Conservation (phyloP, 2,888 invertebrate species). For the Amaurobius ferox region DNA sequence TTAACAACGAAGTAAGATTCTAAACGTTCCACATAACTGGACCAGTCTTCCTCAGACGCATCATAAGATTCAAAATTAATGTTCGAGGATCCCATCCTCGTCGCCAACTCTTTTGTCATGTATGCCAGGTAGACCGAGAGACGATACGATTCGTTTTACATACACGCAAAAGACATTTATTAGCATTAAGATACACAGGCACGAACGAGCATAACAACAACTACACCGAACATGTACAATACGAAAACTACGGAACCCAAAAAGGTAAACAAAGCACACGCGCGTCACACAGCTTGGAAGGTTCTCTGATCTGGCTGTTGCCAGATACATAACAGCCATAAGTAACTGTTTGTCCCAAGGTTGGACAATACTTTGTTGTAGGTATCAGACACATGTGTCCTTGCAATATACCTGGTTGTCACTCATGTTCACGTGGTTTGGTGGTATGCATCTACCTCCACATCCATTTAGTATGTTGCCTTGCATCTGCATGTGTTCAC, state of each 20-base stretch:
- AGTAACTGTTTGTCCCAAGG: no score
- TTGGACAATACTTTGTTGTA: no score
- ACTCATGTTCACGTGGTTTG: no score
- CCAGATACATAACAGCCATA: constrained; percentile 52
- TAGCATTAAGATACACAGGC: constrained; percentile 42
- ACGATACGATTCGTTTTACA: constrained; percentile 51
- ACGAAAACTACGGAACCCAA: no score
- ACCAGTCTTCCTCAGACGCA: constrained; percentile 47
- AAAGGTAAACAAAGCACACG: no score
- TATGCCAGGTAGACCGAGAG: constrained; percentile 50
- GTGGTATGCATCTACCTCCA: no score
- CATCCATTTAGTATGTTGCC: no score
- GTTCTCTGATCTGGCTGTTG: constrained; percentile 43
- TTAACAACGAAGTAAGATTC: constrained; percentile 49
- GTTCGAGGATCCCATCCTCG: constrained; percentile 41
- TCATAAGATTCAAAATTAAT: constrained; percentile 48
- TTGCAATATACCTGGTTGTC: no score
- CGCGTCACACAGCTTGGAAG: constrained; percentile 36
- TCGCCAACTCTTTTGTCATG: constrained; percentile 53
- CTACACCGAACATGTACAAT: constrained; percentile 41
- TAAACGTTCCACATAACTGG: constrained; percentile 47
- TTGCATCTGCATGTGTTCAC: no score
- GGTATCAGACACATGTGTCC: no score
- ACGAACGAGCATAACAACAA: constrained; percentile 43
- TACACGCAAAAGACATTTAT: constrained; percentile 48